Conservation (phyloP, 2,797 vertebrate genomes). For the Pseudotriccus pelzelni region DNA sequence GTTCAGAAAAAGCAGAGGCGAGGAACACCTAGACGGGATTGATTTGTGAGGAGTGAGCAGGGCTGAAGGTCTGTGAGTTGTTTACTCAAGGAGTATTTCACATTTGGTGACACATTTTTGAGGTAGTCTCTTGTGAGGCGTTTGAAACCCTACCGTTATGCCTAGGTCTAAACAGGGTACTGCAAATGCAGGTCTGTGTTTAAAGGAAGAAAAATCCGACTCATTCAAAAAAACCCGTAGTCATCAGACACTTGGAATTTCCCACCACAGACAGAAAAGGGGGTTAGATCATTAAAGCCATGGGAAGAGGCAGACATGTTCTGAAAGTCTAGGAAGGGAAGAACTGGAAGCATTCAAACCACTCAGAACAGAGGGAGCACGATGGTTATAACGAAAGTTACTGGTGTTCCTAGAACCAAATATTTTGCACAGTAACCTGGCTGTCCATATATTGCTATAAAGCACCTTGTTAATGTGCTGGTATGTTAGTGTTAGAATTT, state of each 20-base stretch:
- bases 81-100: background rate
- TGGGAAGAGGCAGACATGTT: background rate
- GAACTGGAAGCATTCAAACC: background rate
- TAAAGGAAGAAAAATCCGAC: background rate
- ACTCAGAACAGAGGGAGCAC: background rate
- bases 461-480: slow-evolving; percentile 47
- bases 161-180: background rate
- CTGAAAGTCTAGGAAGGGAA: background rate
- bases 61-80: background rate
- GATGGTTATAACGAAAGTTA: background rate
- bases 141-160: background rate
- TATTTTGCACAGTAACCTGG: slow-evolving; percentile 5
- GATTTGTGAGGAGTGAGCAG: background rate
- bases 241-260: background rate
- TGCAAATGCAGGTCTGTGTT: background rate
- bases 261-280: background rate
- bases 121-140: background rate
- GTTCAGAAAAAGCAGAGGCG: background rate
- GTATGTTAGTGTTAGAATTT: slow-evolving; percentile 41
- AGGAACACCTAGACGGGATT: background rate
- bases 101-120: background rate
- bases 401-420: background rate
- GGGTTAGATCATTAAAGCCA: background rate
- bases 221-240: background rate
- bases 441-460: background rate